Evolutionary conservation across 2,888 invertebrate genomes (phyloP).

Genomic region (Amblyjoppa fuscipennis): DNA sequence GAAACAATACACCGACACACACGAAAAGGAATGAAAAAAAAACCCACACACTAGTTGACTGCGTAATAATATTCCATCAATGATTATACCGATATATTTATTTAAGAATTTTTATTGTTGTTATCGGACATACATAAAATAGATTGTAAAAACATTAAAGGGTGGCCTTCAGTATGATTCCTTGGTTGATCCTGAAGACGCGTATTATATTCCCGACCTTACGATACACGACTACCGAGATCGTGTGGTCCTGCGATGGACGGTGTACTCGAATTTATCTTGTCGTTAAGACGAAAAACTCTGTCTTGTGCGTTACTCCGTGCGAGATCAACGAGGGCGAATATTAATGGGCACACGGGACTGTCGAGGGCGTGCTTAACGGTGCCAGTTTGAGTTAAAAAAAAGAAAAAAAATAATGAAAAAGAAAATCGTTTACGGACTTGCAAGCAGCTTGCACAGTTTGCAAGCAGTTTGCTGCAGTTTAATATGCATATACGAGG

Average conservation of each 20-base stretch:
- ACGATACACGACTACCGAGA: constrained; percentile 27
- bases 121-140: constrained; percentile 84
- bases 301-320: constrained; percentile 11
- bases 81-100: constrained; percentile 83
- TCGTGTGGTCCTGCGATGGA: constrained; percentile 43
- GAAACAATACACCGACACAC: constrained; percentile 45
- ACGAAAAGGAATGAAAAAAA: constrained; percentile 35
- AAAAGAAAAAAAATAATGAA: constrained; percentile 40
- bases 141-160: constrained; percentile 83
- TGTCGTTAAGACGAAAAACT: constrained; percentile 73
- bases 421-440: constrained; percentile 60
- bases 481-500: constrained; percentile 7
- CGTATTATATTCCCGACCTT: constrained; percentile 74
- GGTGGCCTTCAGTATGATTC: constrained; percentile 84
- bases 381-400: background rate
- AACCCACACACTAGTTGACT: constrained; percentile 78
- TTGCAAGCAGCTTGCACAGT: constrained; percentile 56
- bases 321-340: constrained; percentile 27
- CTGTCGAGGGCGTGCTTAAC: constrained; percentile 17
- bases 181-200: constrained; percentile 83
- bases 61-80: constrained; percentile 83
- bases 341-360: constrained; percentile 43
- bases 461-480: constrained; percentile 1
- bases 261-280: constrained; percentile 72
- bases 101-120: constrained; percentile 84